Conservation (phyloP, 2,888 invertebrate genomes). For the Gari tellinella region DNA sequence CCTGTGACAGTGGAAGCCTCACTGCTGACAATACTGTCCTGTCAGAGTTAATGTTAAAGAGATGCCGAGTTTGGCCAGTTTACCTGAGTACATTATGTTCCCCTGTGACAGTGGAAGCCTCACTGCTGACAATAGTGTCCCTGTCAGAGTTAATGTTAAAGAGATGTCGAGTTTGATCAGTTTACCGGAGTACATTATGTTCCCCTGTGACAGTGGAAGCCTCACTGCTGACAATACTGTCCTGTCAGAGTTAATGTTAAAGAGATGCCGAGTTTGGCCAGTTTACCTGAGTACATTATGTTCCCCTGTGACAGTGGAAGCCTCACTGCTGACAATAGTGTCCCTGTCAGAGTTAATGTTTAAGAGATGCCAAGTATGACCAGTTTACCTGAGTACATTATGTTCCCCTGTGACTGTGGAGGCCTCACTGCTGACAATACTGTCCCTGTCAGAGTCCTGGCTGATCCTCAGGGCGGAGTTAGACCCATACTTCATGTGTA, state of each 20-base stretch:
- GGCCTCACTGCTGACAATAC: conserved; percentile 74
- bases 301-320: conserved; percentile 62
- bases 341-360: conserved; percentile 73
- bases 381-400: conserved; percentile 58
- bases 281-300: conserved; percentile 57
- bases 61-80: too few species aligned
- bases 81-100: conserved; percentile 63
- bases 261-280: too few species aligned
- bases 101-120: conserved; percentile 61
- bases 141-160: conserved; percentile 71
- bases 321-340: conserved; percentile 74
- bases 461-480: conserved; percentile 68
- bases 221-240: too few species aligned
- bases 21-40: too few species aligned
- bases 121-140: conserved; percentile 75
- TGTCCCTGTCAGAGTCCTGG: conserved; percentile 71
- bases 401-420: conserved; percentile 60
- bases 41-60: too few species aligned
- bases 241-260: too few species aligned
- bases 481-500: conserved; percentile 74
- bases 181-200: too few species aligned
- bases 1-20: too few species aligned
- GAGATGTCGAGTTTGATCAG: too few species aligned
- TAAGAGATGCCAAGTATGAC: too few species aligned
- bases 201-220: too few species aligned